Evolutionary conservation across 2,888 invertebrate species (phyloP), one percentile per base, ranked within the genome.

Genomic region (Chaetoderma sp.): DNA sequence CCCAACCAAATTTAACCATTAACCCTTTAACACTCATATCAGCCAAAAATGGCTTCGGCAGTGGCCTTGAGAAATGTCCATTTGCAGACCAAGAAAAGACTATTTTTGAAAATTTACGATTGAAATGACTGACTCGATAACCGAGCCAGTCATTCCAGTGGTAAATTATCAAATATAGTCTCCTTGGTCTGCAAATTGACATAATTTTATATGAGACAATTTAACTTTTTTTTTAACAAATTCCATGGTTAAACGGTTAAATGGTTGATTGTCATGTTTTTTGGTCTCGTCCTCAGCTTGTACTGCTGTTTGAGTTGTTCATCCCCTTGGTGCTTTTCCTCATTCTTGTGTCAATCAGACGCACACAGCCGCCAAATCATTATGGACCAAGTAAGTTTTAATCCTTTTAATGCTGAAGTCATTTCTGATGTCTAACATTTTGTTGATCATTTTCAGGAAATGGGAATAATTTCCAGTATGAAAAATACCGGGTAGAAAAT

Each of bases 301-400:
- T 84, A 32, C 81, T 88, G 45, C 52, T 88, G 39, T 86, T 88
- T 66, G 89, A 89, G 78, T 75, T 89, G 55, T 76, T 88, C 67
- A 89, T 89, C 82, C 89, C 89, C 0, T 78, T 89, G 54, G 85
- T 88, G 49, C 83, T 89, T 18, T 89, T 89, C 77, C 80, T 89
- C n/a, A 88, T 89, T 70, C 77, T 89, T 36, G 83, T 88, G 78
- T 86, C 86, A 82, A 89, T 89, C 47, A 70, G 85, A 44, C 74
- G 78, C 52, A 78, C 81, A 67, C 79, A 80, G 61, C 88, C 88
- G 25, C 85, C 87, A 30, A 73, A 79, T 64, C 82, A 83, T 16
- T 74, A 83, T 44, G 67, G 71, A 32, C 77, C 80, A 64, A 79
- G 87, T 87, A 82, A 82, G 84, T 79, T 50, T 13, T 18, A n/a